Conservation (phyloP, 2,888 invertebrate genomes). For the Spialia ferax region DNA sequence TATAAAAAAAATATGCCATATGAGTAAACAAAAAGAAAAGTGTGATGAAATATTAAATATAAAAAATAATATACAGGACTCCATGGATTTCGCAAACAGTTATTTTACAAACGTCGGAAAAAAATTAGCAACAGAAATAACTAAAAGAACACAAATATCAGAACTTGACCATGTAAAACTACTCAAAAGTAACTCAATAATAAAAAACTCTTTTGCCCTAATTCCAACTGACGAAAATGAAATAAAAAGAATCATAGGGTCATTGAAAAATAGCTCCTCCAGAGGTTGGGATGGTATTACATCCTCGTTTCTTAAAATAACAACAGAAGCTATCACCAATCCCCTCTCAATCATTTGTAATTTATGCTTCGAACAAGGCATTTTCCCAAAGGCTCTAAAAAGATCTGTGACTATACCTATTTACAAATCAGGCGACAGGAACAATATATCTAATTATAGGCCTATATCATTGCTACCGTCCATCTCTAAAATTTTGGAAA, state of each 20-base stretch:
- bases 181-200: background rate
- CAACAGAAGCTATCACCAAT: background rate
- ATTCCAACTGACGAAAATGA: slow-evolving; percentile 11
- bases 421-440: slow-evolving; percentile 10
- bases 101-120: slow-evolving; percentile 10
- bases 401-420: slow-evolving; percentile 8
- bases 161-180: background rate
- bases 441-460: slow-evolving; percentile 15
- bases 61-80: background rate
- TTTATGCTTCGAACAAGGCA: slow-evolving; percentile 8
- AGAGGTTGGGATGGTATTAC: slow-evolving; percentile 20
- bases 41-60: slow-evolving; percentile 5
- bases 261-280: slow-evolving; percentile 5
- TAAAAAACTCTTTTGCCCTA: slow-evolving; percentile 2
- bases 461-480: slow-evolving; percentile 16
- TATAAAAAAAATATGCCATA: background rate
- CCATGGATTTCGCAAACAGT: background rate
- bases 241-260: slow-evolving; percentile 6
- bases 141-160: background rate
- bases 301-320: background rate
- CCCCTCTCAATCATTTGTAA: slow-evolving; percentile 9
- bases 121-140: background rate
- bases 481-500: slow-evolving; percentile 18
- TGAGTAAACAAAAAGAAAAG: background rate
- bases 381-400: slow-evolving; percentile 11